Conservation (phyloP, 2,888 invertebrate species). For the Eristalis pertinax region DNA sequence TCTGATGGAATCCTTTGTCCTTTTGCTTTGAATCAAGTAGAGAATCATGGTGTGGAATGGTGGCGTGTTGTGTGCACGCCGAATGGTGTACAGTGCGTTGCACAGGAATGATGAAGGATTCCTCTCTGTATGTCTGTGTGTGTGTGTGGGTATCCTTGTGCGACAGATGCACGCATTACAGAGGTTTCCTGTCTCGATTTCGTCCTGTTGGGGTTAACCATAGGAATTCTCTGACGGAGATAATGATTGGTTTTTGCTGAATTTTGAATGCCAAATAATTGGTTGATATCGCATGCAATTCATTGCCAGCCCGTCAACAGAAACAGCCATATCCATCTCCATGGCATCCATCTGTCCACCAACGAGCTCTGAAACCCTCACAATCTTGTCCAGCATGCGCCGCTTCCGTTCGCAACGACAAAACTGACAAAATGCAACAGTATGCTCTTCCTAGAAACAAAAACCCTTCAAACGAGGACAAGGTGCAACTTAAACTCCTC, state of each 20-base stretch:
- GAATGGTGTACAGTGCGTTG: slow-evolving; percentile 52
- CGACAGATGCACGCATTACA: slow-evolving; percentile 60
- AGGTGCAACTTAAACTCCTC: not conserved
- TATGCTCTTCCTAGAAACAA: not conserved
- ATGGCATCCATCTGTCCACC: too few species aligned
- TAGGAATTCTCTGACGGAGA: not conserved
- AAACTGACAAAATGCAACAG: not conserved
- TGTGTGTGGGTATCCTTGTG: slow-evolving; percentile 52
- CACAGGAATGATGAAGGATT: slow-evolving; percentile 39
- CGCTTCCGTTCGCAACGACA: too few species aligned
- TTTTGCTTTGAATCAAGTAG: slow-evolving; percentile 59
- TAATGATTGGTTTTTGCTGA: not conserved
- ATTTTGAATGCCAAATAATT: not conserved
- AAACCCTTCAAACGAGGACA: not conserved
- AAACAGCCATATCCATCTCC: too few species aligned
- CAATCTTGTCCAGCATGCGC: too few species aligned
- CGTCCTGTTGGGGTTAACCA: slow-evolving; percentile 18
- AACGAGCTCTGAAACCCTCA: too few species aligned
- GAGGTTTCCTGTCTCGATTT: slow-evolving; percentile 55
- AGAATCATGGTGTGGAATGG: slow-evolving; percentile 54
- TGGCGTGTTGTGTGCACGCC: slow-evolving; percentile 43
- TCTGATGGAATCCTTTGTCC: slow-evolving; percentile 67
- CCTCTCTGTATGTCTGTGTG: not conserved
- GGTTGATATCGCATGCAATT: too few species aligned
- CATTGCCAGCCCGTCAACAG: too few species aligned